Percentiles rank a stretch among this genome's conserved stretches.
These are phyloP conservation scores for Sitta europaea DNA, from an alignment of 2,113 vertebrate species.

Conservation along the genomic window DNA sequence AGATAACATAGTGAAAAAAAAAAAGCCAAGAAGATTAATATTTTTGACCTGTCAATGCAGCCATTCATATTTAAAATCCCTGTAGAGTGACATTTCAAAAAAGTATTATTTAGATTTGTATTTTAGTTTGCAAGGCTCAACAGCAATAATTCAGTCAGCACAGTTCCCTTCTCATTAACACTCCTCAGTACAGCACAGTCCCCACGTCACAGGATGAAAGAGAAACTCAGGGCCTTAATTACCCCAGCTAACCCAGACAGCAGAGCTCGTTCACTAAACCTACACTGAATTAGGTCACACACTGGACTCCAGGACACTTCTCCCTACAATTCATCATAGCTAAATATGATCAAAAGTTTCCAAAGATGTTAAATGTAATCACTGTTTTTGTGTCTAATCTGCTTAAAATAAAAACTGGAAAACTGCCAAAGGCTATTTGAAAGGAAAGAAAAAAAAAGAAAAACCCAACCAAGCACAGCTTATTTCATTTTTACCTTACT, in stretches of 20 bases:
- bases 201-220: not conserved
- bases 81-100: not conserved
- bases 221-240: not conserved
- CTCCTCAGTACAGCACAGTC: not conserved
- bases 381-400: constrained; percentile 45
- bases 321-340: not conserved
- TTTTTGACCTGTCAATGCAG: not conserved
- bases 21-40: not conserved
- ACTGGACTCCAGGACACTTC: not conserved
- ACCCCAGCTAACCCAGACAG: not conserved
- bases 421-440: constrained; percentile 54
- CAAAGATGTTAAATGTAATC: constrained; percentile 36
- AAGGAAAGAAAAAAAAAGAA: not conserved
- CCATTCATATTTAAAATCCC: not conserved
- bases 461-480: not conserved
- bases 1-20: not conserved
- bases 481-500: constrained; percentile 59
- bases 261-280: not conserved
- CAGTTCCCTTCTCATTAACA: not conserved
- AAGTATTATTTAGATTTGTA: not conserved
- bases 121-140: not conserved
- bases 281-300: not conserved
- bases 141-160: not conserved
- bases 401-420: constrained; percentile 64
- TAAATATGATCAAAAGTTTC: constrained; percentile 28